A percentile compares a stretch with the other conserved stretches of the same genome.
These are phyloP conservation scores for Caenorhabditis becei DNA, from an alignment of 2,888 invertebrate species.

Conservation along the genomic window DNA sequence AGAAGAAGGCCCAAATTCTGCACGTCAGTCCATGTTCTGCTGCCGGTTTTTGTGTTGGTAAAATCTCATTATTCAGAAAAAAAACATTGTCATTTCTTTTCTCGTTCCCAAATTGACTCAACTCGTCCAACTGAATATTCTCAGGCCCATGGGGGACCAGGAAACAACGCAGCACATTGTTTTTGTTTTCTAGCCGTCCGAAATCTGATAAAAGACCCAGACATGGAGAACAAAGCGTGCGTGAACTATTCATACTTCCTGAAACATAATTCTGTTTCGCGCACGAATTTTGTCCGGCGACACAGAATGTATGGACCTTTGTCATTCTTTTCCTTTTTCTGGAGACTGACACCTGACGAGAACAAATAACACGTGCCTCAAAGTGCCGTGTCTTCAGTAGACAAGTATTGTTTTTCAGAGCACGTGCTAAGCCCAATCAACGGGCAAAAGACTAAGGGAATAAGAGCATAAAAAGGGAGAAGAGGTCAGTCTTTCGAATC, in stretches of 20 bases:
- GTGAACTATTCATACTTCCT: conserved; percentile 14
- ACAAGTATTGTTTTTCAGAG: conserved; percentile 48
- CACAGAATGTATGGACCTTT: background rate
- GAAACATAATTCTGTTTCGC: conserved; percentile 24
- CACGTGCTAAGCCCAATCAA: conserved; percentile 5
- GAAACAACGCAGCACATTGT: conserved; percentile 14
- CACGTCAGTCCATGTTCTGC: conserved; percentile 11
- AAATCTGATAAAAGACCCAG: conserved; percentile 33
- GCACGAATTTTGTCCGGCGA: background rate
- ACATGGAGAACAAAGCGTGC: background rate
- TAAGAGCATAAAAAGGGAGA: conserved; percentile 13
- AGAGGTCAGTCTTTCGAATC: conserved; percentile 23
- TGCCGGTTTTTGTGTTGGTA: conserved; percentile 5
- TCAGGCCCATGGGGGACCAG: conserved; percentile 13
- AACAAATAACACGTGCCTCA: conserved; percentile 41
- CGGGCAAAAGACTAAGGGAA: background rate
- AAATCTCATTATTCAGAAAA: conserved; percentile 39
- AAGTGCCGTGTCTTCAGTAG: conserved; percentile 33
- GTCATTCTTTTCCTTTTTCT: background rate
- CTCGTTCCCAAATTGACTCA: conserved; percentile 17
- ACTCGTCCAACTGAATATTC: conserved; percentile 8
- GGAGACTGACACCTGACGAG: conserved; percentile 39
- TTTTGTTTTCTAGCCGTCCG: background rate
- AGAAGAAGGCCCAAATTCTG: background rate
- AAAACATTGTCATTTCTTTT: conserved; percentile 26